These are phyloP conservation scores for Epicampocera succincta DNA, from an alignment of 2,888 invertebrate genomes.

Conservation along the genomic window DNA sequence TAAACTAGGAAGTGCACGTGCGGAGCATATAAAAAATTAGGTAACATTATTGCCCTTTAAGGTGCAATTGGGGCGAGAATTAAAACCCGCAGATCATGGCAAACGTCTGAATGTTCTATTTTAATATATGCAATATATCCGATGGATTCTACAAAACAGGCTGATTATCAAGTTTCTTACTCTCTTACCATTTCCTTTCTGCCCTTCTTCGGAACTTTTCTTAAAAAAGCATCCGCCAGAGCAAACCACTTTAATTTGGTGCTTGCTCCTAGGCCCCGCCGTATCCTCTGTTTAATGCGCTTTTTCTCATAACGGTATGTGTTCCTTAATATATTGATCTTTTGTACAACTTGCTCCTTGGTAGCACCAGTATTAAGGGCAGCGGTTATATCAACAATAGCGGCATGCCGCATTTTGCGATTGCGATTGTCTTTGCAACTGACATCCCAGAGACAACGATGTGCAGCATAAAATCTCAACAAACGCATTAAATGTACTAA, in stretches of 20 bases:
- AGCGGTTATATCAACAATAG: conserved; percentile 72
- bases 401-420: conserved; percentile 72
- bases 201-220: conserved; percentile 71
- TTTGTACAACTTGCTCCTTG: conserved; percentile 71
- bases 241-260: conserved; percentile 75
- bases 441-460: conserved; percentile 73
- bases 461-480: conserved; percentile 72
- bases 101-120: too few species aligned
- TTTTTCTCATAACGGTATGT: conserved; percentile 74
- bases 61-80: too few species aligned
- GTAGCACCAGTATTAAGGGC: conserved; percentile 71
- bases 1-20: too few species aligned
- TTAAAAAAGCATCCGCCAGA: conserved; percentile 73
- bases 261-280: conserved; percentile 71
- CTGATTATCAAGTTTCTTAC: neutral
- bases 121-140: too few species aligned
- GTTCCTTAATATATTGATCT: conserved; percentile 72
- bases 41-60: too few species aligned
- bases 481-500: conserved; percentile 71
- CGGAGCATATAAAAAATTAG: too few species aligned
- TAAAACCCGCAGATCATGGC: too few species aligned
- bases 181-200: conserved; percentile 42
- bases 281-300: conserved; percentile 73
- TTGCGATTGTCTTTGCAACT: conserved; percentile 71
- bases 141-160: too few species aligned